phyloP scores from a whole-genome alignment of 2,113 vertebrate genomes.

The Cyphomyrus discorhynchus region DNA sequence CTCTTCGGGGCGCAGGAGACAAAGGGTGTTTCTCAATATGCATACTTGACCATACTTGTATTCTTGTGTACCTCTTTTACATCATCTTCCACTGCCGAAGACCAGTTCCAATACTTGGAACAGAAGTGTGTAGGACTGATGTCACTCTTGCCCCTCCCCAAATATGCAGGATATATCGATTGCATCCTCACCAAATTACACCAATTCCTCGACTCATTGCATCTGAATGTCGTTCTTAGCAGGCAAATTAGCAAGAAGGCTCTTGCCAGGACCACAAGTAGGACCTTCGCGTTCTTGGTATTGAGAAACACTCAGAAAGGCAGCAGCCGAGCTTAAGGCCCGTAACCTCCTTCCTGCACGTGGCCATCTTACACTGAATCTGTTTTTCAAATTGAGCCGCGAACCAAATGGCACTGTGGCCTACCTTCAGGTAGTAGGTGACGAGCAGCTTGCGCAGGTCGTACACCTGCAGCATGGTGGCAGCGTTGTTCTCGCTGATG shows the following conservation, averaged over 20 bases:
- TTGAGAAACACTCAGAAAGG: not conserved
- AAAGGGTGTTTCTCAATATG: not conserved
- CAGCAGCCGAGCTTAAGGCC: not conserved
- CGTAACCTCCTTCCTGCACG: not conserved
- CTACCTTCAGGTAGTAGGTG: conserved; percentile 91
- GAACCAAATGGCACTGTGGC: not conserved
- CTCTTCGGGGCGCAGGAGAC: conserved; percentile 65
- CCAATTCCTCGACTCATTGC: not conserved
- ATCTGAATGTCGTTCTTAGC: not conserved
- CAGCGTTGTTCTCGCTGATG: conserved; percentile 92
- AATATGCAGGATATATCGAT: not conserved
- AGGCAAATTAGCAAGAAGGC: not conserved
- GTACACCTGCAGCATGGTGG: conserved; percentile 94
- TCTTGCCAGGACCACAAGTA: not conserved
- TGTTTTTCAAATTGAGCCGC: not conserved
- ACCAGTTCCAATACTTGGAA: not conserved
- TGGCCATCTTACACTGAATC: not conserved
- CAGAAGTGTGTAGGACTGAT: too few relatives aligned
- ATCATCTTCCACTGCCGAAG: not conserved
- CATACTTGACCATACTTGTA: not conserved
- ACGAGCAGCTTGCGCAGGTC: conserved; percentile 89
- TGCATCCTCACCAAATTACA: not conserved
- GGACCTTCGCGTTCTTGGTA: not conserved
- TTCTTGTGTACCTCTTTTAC: not conserved
- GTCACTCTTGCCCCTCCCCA: too few relatives aligned